Conservation (phyloP, 1,140 invertebrate genomes). For the Trigoniulus corallinus region DNA sequence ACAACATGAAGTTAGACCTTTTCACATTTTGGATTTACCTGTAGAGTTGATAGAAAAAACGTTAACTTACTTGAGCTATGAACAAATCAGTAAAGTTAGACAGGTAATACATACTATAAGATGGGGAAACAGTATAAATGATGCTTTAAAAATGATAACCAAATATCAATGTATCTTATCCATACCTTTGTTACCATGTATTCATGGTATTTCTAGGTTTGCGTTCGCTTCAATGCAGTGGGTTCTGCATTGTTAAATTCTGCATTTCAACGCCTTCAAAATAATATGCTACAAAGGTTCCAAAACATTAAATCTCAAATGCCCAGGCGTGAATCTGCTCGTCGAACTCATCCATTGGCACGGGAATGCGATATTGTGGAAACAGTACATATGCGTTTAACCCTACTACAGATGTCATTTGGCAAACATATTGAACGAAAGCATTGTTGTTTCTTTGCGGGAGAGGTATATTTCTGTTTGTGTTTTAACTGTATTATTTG, state of each 20-base stretch:
- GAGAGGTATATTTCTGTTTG: conserved; percentile 41
- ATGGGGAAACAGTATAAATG: too few species aligned
- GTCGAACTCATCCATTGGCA: conserved; percentile 62
- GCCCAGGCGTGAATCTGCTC: conserved; percentile 66
- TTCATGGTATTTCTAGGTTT: conserved; percentile 39
- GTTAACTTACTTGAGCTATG: neutral
- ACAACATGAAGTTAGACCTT: neutral
- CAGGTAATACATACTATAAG: too few species aligned
- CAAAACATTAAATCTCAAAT: conserved; percentile 65
- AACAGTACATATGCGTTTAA: conserved; percentile 70
- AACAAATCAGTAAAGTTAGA: neutral
- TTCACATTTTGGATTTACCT: neutral
- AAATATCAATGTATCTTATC: neutral
- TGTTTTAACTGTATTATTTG: neutral
- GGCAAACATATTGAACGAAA: conserved; percentile 78
- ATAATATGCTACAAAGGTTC: conserved; percentile 58
- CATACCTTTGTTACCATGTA: neutral
- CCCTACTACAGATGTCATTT: conserved; percentile 72
- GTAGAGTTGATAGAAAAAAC: neutral
- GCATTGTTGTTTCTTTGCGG: conserved; percentile 76
- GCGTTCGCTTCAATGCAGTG: conserved; percentile 52
- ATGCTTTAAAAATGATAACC: neutral
- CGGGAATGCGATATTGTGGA: conserved; percentile 78
- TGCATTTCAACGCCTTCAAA: conserved; percentile 60
- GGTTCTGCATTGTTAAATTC: conserved; percentile 59